These are phyloP conservation scores for Porites lobata DNA, from an alignment of 92 coral and sea anemone genomes.

Conservation along the genomic window DNA sequence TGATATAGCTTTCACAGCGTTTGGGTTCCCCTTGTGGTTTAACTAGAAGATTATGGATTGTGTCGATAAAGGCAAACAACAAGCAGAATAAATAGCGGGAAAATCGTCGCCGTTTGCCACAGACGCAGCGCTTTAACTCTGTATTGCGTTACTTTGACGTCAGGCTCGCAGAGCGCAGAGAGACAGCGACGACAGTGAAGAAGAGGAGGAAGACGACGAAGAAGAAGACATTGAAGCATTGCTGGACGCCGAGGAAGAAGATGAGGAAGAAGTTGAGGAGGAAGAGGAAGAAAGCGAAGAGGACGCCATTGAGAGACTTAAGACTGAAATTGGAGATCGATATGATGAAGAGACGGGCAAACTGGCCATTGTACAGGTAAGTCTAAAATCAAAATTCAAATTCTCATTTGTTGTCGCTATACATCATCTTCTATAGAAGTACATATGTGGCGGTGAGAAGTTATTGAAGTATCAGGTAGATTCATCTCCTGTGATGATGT, in stretches of 20 bases:
- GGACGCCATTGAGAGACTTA: conserved; percentile 93
- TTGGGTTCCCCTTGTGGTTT: too few relatives aligned
- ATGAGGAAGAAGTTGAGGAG: conserved; percentile 91
- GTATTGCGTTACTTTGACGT: neutral
- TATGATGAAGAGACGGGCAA: conserved; percentile 90
- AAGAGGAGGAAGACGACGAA: conserved; percentile 93
- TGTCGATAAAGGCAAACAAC: too few relatives aligned
- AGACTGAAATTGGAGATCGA: conserved; percentile 92
- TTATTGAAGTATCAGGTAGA: too few relatives aligned
- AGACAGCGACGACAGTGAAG: conserved; percentile 93
- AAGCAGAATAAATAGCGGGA: neutral
- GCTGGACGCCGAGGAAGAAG: conserved; percentile 90
- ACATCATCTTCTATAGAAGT: too few relatives aligned
- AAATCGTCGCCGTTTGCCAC: neutral
- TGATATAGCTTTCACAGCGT: too few relatives aligned
- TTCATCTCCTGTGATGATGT: too few relatives aligned
- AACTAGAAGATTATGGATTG: too few relatives aligned
- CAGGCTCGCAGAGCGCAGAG: conserved; percentile 84
- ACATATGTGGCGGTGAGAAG: too few relatives aligned
- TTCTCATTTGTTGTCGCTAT: too few relatives aligned
- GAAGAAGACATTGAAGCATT: conserved; percentile 86
- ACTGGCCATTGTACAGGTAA: conserved; percentile 86
- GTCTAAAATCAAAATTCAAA: neutral
- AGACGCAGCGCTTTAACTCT: neutral
- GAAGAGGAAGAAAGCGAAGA: conserved; percentile 98